Percentiles rank a stretch among this genome's conserved stretches.
Conservation (phyloP, 2,888 invertebrate genomes). For the Pseudoips prasinana region DNA sequence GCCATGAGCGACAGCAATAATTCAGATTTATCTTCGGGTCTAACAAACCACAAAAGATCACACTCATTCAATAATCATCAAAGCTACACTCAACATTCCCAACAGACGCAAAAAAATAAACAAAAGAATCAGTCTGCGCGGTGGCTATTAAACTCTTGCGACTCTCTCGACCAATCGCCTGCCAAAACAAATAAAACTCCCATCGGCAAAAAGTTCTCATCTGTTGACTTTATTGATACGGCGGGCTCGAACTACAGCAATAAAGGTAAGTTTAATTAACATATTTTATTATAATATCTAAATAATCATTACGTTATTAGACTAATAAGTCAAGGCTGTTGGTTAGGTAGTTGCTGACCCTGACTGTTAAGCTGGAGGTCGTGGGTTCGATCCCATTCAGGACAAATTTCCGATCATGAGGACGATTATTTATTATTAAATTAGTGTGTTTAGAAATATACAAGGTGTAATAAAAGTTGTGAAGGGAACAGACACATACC, state of each 20-base stretch:
- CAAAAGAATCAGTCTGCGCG: slow-evolving; percentile 82
- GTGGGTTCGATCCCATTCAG: too few relatives aligned
- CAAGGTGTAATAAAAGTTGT: too few relatives aligned
- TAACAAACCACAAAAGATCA: slow-evolving; percentile 85
- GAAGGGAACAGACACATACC: too few relatives aligned
- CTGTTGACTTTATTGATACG: slow-evolving; percentile 78
- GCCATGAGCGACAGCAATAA: slow-evolving; percentile 83
- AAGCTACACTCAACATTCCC: slow-evolving; percentile 84
- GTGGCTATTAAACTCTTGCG: slow-evolving; percentile 76
- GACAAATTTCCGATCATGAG: too few relatives aligned
- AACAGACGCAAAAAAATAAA: slow-evolving; percentile 82
- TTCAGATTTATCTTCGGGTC: slow-evolving; percentile 72
- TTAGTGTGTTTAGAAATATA: too few relatives aligned
- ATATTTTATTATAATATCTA: too few relatives aligned
- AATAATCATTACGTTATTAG: too few relatives aligned
- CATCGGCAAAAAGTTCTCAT: slow-evolving; percentile 82
- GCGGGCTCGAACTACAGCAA: slow-evolving; percentile 79
- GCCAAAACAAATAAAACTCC: slow-evolving; percentile 71
- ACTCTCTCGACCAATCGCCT: slow-evolving; percentile 74
- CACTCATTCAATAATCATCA: slow-evolving; percentile 87
- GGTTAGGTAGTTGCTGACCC: too few relatives aligned
- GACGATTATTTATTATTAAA: too few relatives aligned
- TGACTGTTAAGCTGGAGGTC: too few relatives aligned
- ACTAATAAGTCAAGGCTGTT: too few relatives aligned
- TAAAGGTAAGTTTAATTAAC: slow-evolving; percentile 67